These are phyloP conservation scores for Ceyx cyanopectus DNA, from an alignment of 2,113 vertebrate genomes.

Conservation along the genomic window DNA sequence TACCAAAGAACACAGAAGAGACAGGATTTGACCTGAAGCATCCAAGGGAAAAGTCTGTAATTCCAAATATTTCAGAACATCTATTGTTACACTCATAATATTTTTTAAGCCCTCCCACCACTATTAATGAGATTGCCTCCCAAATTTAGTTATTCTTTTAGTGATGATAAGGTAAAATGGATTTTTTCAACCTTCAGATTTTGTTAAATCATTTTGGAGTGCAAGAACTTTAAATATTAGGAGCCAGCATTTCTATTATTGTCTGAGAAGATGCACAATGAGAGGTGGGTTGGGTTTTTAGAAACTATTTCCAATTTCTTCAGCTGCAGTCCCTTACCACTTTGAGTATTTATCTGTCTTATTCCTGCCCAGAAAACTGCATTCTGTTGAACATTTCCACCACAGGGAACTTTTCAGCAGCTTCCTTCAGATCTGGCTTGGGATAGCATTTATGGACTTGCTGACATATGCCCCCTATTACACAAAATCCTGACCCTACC, in stretches of 20 bases:
- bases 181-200: not conserved
- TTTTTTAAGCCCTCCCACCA: not conserved
- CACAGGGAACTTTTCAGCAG: not conserved
- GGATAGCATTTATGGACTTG: not conserved
- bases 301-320: not conserved
- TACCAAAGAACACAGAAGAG: not conserved
- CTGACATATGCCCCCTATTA: not conserved
- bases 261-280: not conserved
- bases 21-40: not conserved
- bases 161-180: not conserved
- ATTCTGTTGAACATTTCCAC: not conserved
- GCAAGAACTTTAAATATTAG: not conserved
- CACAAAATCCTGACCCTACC: not conserved
- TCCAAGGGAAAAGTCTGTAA: not conserved
- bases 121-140: not conserved
- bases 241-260: not conserved
- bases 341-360: not conserved
- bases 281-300: fast-evolving
- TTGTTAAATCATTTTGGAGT: not conserved
- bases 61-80: not conserved
- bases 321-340: not conserved
- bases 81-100: not conserved
- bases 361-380: not conserved
- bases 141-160: not conserved
- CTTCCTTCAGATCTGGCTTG: not conserved